A percentile compares a stretch with the other conserved stretches of the same genome.
Evolutionary conservation across 2,888 invertebrate genomes (phyloP).

Genomic region (Eurytoma californica): DNA sequence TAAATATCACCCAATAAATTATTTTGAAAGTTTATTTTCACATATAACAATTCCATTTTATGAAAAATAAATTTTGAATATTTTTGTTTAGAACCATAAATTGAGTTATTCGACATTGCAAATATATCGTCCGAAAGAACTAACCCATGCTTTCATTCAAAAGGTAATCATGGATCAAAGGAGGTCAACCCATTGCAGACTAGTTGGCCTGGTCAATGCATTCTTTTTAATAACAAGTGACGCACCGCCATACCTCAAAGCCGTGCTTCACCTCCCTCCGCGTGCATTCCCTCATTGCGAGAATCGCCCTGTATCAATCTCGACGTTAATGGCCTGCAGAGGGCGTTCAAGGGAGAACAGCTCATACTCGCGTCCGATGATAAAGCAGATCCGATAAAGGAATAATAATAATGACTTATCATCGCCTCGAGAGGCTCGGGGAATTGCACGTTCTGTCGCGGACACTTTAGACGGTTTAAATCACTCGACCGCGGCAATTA

Average conservation of each 20-base stretch:
- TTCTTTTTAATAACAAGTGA: conserved; percentile 38
- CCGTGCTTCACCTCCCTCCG: not conserved
- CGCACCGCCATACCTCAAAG: not conserved
- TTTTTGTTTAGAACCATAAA: too few species aligned
- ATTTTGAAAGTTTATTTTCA: too few species aligned
- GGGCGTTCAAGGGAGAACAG: not conserved
- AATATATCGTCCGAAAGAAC: not conserved
- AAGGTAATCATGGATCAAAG: not conserved
- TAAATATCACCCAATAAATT: too few species aligned
- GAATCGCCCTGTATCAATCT: conserved; percentile 10
- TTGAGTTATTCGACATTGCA: too few species aligned
- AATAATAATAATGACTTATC: conserved; percentile 31
- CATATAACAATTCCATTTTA: too few species aligned
- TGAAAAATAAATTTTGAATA: too few species aligned
- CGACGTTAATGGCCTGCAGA: not conserved
- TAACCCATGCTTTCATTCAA: not conserved
- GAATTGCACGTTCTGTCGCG: not conserved
- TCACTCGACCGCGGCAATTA: not conserved
- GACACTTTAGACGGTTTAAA: conserved; percentile 1
- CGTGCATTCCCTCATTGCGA: not conserved
- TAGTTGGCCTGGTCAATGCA: conserved; percentile 38
- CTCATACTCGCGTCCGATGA: not conserved
- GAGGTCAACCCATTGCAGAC: not conserved
- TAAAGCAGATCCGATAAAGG: conserved; percentile 18
- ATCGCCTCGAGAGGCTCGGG: not conserved